Evolutionary conservation across 2,888 invertebrate species (phyloP).

Genomic region (Rhagonycha lutea): DNA sequence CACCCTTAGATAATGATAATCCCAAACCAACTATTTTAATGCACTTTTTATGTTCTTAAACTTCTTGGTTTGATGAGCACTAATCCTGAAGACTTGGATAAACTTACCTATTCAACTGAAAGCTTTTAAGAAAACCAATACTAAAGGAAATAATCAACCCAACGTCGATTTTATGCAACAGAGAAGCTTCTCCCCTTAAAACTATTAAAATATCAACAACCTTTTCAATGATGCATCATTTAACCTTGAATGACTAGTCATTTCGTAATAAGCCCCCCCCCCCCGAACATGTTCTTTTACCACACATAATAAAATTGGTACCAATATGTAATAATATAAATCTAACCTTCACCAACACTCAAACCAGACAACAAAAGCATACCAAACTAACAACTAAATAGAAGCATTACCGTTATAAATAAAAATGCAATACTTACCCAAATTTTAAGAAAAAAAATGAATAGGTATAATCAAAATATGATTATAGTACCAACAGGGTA

Average conservation of each 20-base stretch:
- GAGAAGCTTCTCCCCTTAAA: background rate
- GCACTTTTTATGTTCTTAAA: background rate
- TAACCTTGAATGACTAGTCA: background rate
- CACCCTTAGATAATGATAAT: conserved; percentile 3
- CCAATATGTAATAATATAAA: background rate
- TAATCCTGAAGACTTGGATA: background rate
- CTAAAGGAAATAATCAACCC: background rate
- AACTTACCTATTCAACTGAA: background rate
- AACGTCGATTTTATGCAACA: background rate
- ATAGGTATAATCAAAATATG: too few relatives aligned
- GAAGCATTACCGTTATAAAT: background rate
- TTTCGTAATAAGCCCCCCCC: background rate
- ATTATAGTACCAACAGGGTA: background rate
- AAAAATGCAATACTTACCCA: background rate
- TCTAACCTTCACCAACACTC: background rate
- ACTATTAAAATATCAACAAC: background rate
- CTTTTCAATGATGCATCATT: background rate
- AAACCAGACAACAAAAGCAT: background rate
- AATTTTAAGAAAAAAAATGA: background rate
- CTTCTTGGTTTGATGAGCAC: background rate
- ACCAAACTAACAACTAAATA: background rate
- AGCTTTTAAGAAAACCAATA: background rate
- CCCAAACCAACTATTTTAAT: conserved; percentile 6
- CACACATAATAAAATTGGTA: background rate
- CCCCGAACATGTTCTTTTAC: background rate